Percentiles rank a stretch among this genome's conserved stretches.
These are phyloP conservation scores for Drosophila anomalata DNA, from an alignment of 2,888 invertebrate species.

Conservation along the genomic window DNA sequence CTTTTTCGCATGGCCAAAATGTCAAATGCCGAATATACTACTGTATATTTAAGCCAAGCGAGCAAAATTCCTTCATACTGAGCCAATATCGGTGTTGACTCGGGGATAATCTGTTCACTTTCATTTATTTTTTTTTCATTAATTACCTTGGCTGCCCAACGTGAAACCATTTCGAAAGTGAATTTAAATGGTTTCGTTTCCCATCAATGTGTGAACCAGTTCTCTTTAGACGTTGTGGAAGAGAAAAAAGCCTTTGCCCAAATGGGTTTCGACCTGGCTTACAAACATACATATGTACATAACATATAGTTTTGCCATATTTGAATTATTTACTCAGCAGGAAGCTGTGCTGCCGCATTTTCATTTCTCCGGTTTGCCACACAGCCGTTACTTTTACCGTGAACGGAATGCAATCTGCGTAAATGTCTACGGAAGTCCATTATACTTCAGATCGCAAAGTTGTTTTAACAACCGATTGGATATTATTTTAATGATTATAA, in stretches of 20 bases:
- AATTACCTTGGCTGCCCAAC: constrained; percentile 23
- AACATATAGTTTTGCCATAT: neutral
- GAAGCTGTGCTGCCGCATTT: constrained; percentile 37
- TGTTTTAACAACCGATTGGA: constrained; percentile 24
- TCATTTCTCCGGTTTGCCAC: constrained; percentile 47
- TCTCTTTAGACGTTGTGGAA: neutral
- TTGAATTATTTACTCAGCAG: constrained; percentile 7
- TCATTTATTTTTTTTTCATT: constrained; percentile 51
- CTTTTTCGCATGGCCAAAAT: constrained; percentile 48
- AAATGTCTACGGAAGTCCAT: constrained; percentile 64
- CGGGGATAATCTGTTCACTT: constrained; percentile 48
- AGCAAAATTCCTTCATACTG: neutral
- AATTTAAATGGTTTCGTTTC: constrained; percentile 52
- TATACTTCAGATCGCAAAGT: constrained; percentile 51
- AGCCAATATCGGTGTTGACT: constrained; percentile 3
- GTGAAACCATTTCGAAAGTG: constrained; percentile 55
- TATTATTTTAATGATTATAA: constrained; percentile 44
- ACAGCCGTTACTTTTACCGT: constrained; percentile 42
- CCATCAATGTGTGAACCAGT: constrained; percentile 9
- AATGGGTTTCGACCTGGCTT: neutral
- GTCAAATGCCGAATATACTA: constrained; percentile 15
- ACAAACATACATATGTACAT: neutral
- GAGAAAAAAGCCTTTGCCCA: neutral
- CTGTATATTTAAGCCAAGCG: neutral
- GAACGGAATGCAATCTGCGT: constrained; percentile 53